Evolutionary conservation across 2,797 vertebrate species (phyloP).

Genomic region (Gymnothorax reevesii): DNA sequence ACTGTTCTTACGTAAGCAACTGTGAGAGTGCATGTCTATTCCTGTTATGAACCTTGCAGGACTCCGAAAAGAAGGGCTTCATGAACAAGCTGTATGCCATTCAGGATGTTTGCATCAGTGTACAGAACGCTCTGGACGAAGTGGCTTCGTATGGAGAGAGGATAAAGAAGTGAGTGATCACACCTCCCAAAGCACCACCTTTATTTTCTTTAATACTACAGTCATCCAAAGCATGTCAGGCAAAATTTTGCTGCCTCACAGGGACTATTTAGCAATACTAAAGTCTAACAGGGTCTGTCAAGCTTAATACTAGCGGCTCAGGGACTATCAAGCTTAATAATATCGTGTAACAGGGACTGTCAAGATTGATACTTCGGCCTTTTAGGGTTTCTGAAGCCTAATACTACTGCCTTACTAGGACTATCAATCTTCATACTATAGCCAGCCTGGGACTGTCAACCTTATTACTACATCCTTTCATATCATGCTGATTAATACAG

Average conservation of each 20-base stretch:
- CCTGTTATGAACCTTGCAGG: conserved; percentile 64
- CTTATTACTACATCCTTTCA: not conserved
- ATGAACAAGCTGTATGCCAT: conserved; percentile 92
- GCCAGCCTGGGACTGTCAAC: too few relatives aligned
- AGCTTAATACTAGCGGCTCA: not conserved
- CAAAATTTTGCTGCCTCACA: too few relatives aligned
- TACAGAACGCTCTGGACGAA: conserved; percentile 87
- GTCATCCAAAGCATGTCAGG: too few relatives aligned
- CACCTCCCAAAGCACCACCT: not conserved
- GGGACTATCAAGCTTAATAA: not conserved
- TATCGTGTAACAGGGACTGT: too few relatives aligned
- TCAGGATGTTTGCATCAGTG: conserved; percentile 90
- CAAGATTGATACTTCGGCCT: too few relatives aligned
- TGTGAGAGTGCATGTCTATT: not conserved
- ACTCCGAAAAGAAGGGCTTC: conserved; percentile 86
- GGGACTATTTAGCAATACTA: too few relatives aligned
- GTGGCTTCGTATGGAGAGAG: conserved; percentile 88
- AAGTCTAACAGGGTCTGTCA: too few relatives aligned
- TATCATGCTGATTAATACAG: too few relatives aligned
- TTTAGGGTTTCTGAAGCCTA: not conserved
- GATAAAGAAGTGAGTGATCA: conserved; percentile 87
- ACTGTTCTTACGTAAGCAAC: not conserved
- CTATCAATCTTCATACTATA: not conserved
- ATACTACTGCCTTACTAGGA: not conserved
- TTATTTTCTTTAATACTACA: not conserved